phyloP scores from a whole-genome alignment of 2,888 invertebrate species.

The Mimas tiliae region DNA sequence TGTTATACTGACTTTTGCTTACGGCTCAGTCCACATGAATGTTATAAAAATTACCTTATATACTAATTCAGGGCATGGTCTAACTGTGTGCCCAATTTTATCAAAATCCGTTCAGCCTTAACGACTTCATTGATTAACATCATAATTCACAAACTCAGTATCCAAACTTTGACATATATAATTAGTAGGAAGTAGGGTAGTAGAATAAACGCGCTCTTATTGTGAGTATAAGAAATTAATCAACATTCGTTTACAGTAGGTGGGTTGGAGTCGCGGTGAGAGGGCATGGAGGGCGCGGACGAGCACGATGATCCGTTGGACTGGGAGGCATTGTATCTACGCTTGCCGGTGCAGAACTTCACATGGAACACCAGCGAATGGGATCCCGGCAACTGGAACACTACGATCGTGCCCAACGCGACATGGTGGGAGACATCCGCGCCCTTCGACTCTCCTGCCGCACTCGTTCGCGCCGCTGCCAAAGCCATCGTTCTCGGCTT shows the following conservation, averaged over 20 bases:
- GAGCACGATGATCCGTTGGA: conserved; percentile 68
- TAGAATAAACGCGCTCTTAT: no score
- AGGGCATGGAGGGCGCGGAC: conserved; percentile 80
- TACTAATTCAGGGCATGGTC: no score
- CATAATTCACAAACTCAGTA: no score
- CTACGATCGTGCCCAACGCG: conserved; percentile 62
- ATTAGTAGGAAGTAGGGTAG: no score
- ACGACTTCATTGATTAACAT: no score
- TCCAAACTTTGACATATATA: no score
- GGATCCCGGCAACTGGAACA: conserved; percentile 66
- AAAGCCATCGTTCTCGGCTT: conserved; percentile 85
- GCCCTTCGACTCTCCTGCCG: conserved; percentile 79
- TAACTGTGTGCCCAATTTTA: no score
- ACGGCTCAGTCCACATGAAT: no score
- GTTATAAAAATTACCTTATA: no score
- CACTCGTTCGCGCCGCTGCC: conserved; percentile 86
- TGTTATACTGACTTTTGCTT: no score
- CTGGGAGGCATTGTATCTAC: conserved; percentile 75
- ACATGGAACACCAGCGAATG: conserved; percentile 70
- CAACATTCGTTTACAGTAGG: conserved; percentile 50
- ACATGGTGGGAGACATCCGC: conserved; percentile 74
- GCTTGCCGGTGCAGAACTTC: conserved; percentile 64
- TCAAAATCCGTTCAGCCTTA: no score
- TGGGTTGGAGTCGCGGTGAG: conserved; percentile 71
- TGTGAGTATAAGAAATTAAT: background rate